These are phyloP conservation scores for Nannobrachium achirus DNA, from an alignment of 2,113 vertebrate species.

Conservation along the genomic window DNA sequence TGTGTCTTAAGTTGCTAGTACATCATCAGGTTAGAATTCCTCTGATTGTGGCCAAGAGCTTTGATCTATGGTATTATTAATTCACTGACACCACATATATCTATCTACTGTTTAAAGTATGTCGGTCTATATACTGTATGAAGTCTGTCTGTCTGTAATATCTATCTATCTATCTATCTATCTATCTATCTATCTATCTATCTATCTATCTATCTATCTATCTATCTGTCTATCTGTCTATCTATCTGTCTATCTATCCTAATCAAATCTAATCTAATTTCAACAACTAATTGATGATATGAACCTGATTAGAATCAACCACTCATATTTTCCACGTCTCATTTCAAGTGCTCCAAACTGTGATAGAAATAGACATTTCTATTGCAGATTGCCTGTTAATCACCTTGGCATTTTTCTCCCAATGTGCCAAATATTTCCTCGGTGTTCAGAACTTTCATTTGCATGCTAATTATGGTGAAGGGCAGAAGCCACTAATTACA, in stretches of 20 bases:
- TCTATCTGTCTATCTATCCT: too few relatives aligned
- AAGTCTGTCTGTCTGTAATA: too few relatives aligned
- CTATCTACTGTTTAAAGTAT: too few relatives aligned
- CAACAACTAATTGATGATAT: slow-evolving; percentile 52
- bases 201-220: too few relatives aligned
- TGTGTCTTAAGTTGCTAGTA: background rate
- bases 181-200: too few relatives aligned
- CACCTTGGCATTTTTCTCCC: slow-evolving; percentile 82
- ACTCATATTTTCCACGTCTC: slow-evolving; percentile 53
- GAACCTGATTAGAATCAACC: slow-evolving; percentile 59
- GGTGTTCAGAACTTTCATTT: slow-evolving; percentile 88
- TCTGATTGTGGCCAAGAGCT: slow-evolving; percentile 30
- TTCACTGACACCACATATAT: slow-evolving; percentile 31
- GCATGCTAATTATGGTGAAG: slow-evolving; percentile 96
- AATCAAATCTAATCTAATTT: slow-evolving; percentile 27
- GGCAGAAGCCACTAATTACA: slow-evolving; percentile 98
- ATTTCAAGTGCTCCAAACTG: slow-evolving; percentile 68
- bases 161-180: too few relatives aligned
- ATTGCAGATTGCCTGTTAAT: slow-evolving; percentile 78
- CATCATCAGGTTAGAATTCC: slow-evolving; percentile 34
- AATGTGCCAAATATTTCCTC: slow-evolving; percentile 81
- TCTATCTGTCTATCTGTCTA: too few relatives aligned
- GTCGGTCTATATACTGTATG: too few relatives aligned
- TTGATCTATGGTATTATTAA: slow-evolving; percentile 48
- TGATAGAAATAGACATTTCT: slow-evolving; percentile 74